Evolutionary conservation across 2,888 invertebrate species (phyloP).

Genomic region (Desoria tigrina): DNA sequence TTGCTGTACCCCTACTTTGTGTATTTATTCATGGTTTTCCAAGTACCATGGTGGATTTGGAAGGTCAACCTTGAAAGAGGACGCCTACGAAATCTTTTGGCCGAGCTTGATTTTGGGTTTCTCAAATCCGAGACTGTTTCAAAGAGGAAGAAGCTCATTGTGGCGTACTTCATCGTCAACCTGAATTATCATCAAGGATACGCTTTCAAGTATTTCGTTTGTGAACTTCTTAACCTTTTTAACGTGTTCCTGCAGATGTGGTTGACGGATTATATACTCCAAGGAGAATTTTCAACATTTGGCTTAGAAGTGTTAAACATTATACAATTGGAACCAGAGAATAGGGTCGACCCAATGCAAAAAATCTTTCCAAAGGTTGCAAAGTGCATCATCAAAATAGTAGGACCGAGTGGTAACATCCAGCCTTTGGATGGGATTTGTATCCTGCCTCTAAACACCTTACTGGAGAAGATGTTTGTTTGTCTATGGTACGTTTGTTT

Average conservation of each 20-base stretch:
- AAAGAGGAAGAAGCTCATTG: background rate
- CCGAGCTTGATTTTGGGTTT: background rate
- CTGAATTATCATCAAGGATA: background rate
- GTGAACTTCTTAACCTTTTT: constrained; percentile 7
- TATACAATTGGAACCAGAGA: background rate
- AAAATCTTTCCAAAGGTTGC: constrained; percentile 8
- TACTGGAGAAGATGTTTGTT: too few species aligned
- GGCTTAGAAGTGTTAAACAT: background rate
- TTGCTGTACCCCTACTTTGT: background rate
- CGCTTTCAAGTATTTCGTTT: background rate
- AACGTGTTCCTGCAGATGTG: background rate
- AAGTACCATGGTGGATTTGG: constrained; percentile 4
- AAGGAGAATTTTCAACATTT: constrained; percentile 1
- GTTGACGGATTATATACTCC: background rate
- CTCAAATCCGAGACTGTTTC: background rate
- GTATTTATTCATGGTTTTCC: background rate
- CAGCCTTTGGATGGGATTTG: background rate
- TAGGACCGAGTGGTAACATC: constrained; percentile 8
- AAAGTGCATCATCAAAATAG: background rate
- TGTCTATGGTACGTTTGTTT: too few species aligned
- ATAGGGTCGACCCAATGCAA: background rate
- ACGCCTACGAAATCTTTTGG: background rate
- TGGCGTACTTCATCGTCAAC: background rate
- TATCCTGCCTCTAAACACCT: too few species aligned
- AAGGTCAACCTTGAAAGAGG: background rate